Conservation (phyloP, 1,140 invertebrate species). For the Bombus impatiens region DNA sequence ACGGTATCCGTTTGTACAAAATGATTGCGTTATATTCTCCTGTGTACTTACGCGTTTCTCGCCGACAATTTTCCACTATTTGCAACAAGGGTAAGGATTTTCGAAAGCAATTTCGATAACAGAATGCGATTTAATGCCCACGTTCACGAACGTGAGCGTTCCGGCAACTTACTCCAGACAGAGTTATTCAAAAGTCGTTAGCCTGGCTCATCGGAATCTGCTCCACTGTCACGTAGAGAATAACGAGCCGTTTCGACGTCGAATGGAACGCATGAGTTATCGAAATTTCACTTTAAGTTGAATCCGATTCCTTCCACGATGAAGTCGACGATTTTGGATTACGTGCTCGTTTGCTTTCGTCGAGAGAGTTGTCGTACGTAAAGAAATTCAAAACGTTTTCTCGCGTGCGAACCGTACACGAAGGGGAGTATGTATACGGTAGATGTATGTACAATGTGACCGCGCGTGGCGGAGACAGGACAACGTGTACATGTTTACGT, state of each 20-base stretch:
- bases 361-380: constrained; percentile 11
- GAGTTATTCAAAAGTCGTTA: constrained; percentile 44
- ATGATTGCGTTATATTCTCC: neutral
- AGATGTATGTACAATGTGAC: constrained; percentile 46
- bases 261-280: constrained; percentile 53
- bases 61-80: neutral
- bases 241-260: constrained; percentile 26
- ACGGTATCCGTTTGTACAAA: neutral
- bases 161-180: neutral
- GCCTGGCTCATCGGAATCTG: neutral
- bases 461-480: constrained; percentile 37
- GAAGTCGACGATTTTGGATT: constrained; percentile 40
- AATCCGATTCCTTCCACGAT: constrained; percentile 55
- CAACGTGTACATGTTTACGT: constrained; percentile 41
- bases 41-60: neutral
- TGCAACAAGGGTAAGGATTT: neutral
- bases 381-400: constrained; percentile 1
- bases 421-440: constrained; percentile 2
- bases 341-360: constrained; percentile 39
- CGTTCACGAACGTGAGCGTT: neutral
- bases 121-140: neutral
- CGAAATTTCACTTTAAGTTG: constrained; percentile 59
- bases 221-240: constrained; percentile 19
- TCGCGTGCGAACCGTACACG: neutral
- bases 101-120: neutral